Base-by-base conservation (phyloP, 2,888 invertebrate genomes). In the Neelides folsomi region DNA sequence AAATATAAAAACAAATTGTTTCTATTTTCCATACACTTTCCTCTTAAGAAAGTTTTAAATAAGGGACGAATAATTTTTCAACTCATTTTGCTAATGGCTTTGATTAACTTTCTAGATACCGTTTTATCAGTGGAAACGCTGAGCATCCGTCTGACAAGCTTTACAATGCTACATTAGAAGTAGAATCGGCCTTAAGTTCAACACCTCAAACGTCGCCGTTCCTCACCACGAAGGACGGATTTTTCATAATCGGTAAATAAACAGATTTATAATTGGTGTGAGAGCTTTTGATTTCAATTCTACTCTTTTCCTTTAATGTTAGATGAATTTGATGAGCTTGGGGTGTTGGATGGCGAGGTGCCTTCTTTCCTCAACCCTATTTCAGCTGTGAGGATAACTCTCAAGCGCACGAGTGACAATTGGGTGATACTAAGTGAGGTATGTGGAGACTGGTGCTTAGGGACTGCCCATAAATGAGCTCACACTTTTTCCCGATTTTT, bases 381-480 rank as follows among this genome's bases (percentile, higher is more conserved):
- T 38, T 71, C 76, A 47, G 77, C 79, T 45, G 71, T 93, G 59
- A 77, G 90, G 45, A 73, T 94, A n/a, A 79, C 79, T 55, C 82
- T 90, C 15, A 82, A 82, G 62, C 79, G 78, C 55, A 81, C 85
- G 66, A 87, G 86, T 69, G 81, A 81, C 59, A 85, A 84, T 70
- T 93, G 92, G 93, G 86, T 84, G 7, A 82, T 93, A 63, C 75
- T 94, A 42, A 92, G 88, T 67, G 93, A 94, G 79, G 88, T 89
- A 70, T 76, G 74, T 6, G n/a, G n/a, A n/a, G n/a, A n/a, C n/a
- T n/a, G n/a, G n/a, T n/a, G n/a, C n/a, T n/a, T n/a, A n/a, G n/a
- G n/a, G n/a, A n/a, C n/a, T n/a, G n/a, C n/a, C n/a, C n/a, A n/a
- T n/a, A n/a, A n/a, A n/a, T n/a, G n/a, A n/a, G n/a, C n/a, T n/a